Percentiles rank a stretch among this genome's conserved stretches.
phyloP scores from a whole-genome alignment of 2,797 vertebrate species.

The Gymnothorax reevesii region DNA sequence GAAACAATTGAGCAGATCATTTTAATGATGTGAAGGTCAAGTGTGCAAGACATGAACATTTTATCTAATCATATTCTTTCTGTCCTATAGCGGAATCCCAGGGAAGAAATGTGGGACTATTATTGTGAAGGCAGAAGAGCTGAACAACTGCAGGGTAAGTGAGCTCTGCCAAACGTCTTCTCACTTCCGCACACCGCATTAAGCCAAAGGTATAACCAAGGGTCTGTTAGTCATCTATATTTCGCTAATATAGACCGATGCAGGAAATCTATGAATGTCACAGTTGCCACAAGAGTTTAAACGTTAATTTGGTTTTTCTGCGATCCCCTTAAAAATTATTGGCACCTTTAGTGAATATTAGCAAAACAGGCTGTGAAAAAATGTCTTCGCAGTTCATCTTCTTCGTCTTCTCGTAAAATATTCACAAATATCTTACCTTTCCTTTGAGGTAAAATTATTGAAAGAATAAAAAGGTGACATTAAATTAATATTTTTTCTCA shows the following conservation, averaged over 20 bases:
- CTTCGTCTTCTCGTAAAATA: too few relatives aligned
- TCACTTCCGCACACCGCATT: neutral
- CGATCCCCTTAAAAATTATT: too few relatives aligned
- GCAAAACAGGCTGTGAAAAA: too few relatives aligned
- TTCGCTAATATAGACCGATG: neutral
- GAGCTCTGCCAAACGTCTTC: neutral
- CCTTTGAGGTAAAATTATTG: too few relatives aligned
- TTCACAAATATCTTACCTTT: too few relatives aligned
- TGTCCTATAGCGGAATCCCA: slow-evolving; percentile 81
- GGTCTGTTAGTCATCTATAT: neutral
- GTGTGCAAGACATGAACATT: neutral
- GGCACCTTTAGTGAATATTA: too few relatives aligned
- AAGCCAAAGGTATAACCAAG: neutral
- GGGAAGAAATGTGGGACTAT: slow-evolving; percentile 88
- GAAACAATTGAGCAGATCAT: neutral
- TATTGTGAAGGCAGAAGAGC: slow-evolving; percentile 89
- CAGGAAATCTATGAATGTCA: neutral
- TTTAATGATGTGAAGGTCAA: neutral
- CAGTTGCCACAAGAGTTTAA: neutral
- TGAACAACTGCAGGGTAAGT: slow-evolving; percentile 90
- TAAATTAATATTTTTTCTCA: too few relatives aligned
- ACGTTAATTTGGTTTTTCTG: too few relatives aligned
- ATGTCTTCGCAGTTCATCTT: too few relatives aligned
- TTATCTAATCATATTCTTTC: neutral
- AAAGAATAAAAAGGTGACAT: too few relatives aligned